Conservation (phyloP, 2,113 vertebrate species). For the Myotis davidii region DNA sequence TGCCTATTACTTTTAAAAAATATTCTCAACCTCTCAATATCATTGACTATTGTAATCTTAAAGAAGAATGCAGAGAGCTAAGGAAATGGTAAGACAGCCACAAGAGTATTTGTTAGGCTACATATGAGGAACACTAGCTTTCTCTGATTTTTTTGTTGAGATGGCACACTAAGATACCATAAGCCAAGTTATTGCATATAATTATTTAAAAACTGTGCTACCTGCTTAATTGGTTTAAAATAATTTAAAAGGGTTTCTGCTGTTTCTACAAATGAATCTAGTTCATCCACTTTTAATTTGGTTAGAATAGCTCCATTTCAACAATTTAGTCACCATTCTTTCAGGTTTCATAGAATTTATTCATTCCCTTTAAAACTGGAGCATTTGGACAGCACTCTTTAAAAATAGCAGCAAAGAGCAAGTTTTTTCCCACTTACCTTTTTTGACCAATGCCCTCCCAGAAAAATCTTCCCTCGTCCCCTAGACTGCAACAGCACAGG, state of each 20-base stretch:
- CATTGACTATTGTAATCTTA: background rate
- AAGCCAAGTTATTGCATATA: conserved; percentile 24
- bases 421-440: background rate
- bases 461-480: background rate
- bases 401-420: conserved; percentile 40
- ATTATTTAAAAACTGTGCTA: conserved; percentile 67
- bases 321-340: conserved; percentile 27
- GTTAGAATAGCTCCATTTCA: conserved; percentile 54
- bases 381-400: conserved; percentile 5
- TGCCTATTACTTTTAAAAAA: background rate
- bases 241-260: conserved; percentile 57
- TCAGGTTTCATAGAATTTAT: conserved; percentile 30
- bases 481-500: background rate
- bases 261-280: conserved; percentile 40
- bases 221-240: conserved; percentile 59
- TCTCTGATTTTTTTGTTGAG: conserved; percentile 55
- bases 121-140: conserved; percentile 34
- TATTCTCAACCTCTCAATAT: background rate
- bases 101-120: conserved; percentile 53
- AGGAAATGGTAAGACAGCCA: conserved; percentile 26
- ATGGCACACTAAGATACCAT: conserved; percentile 52
- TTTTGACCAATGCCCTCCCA: background rate
- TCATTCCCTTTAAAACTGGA: conserved; percentile 30
- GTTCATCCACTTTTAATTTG: conserved; percentile 54
- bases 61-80: background rate